Percentiles rank a stretch among this genome's conserved stretches.
phyloP scores from a whole-genome alignment of 2,888 invertebrate species.

The Ramazzottius varieornatus region DNA sequence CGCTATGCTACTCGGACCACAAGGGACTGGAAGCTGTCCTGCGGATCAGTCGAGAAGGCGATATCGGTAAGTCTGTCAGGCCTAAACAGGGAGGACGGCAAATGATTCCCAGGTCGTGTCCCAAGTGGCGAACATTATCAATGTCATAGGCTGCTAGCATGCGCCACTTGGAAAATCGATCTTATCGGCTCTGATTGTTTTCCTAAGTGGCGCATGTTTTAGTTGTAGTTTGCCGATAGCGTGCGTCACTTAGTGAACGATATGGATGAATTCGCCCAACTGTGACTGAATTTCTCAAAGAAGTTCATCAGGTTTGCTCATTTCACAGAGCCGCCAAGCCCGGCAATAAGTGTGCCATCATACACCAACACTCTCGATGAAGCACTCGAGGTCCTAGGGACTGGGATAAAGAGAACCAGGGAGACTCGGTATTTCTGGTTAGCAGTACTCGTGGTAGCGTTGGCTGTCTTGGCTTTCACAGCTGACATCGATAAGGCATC shows the following conservation, averaged over 20 bases:
- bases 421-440: not conserved
- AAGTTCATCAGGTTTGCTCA: no score
- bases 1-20: constrained; percentile 1
- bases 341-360: no score
- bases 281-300: not conserved
- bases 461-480: not conserved
- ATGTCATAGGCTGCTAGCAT: no score
- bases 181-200: no score
- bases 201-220: no score
- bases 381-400: not conserved
- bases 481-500: not conserved
- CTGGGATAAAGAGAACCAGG: not conserved
- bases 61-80: not conserved
- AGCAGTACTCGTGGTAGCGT: not conserved
- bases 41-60: not conserved
- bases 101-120: no score
- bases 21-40: not conserved
- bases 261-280: not conserved
- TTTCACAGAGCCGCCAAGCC: no score
- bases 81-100: no score
- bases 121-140: no score
- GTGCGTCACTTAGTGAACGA: no score
- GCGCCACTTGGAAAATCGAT: no score
- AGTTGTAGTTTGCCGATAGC: no score
- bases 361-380: not conserved